Base-by-base conservation (phyloP, 2,113 vertebrate genomes). In the Leuciscus idus region DNA sequence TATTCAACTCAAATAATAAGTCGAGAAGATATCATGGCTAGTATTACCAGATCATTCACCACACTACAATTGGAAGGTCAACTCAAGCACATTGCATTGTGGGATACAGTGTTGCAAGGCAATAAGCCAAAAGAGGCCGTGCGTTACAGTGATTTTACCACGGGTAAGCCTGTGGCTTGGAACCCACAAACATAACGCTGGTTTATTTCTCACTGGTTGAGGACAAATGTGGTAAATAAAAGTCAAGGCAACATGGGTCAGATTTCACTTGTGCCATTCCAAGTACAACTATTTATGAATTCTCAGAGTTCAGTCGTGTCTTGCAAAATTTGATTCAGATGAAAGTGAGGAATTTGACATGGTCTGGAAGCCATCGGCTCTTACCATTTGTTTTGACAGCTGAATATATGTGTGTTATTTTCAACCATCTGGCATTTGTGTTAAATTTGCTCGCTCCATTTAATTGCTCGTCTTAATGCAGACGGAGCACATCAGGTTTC, bases 371-470 rank as follows among this genome's bases (percentile, higher is more conserved):
- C 55, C 48, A 87, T 87, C 70, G 77, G 11, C 57, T 26, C 57
- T 52, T 52, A 74, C 81, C 59, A n/a, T 43, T 43, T 75, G 79
- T 72, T 85, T 85, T 88, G 84, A 77, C 87, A 88, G 57, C 21
- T 77, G 84, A 82, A 85, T 83, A 83, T 78, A 81, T 33, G 81
- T 12, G 70, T 55, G 43, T 72, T 39, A 8, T 28, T 52, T 62
- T 83, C 17, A 72, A 62, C 66, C 81, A 73, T 83, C 74, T 86
- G 74, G 33, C 43, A 26, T 39, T 81, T 86, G 59, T 55, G 46
- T 86, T 39, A 66, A 59, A 77, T 59, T 88, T 64, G 17, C 62
- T 62, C 2, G 28, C 33, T 81, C 33, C 78, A 66, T 81, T 68
- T 74, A 39, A 85, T 55, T 59, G 50, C 13, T 77, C 13, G 36